Evolutionary conservation across 2,113 vertebrate species (phyloP).

Genomic region (Benitochromis conjunctus): DNA sequence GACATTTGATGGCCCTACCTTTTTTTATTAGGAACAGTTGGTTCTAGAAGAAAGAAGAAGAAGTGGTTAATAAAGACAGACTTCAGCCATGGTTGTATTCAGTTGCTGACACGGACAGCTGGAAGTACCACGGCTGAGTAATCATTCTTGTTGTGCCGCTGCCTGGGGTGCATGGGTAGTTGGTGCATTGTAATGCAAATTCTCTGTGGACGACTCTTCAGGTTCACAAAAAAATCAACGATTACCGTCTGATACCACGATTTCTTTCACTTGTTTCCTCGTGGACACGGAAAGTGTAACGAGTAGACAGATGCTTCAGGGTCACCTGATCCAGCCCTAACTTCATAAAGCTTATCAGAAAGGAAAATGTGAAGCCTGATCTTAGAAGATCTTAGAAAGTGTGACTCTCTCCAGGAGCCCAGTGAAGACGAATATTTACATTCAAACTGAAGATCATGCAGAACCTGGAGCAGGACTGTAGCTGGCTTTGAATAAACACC

Average conservation of each 20-base stretch:
- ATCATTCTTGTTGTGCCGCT: neutral
- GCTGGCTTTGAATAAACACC: neutral
- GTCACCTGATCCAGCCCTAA: fast-evolving
- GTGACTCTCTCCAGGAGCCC: fast-evolving
- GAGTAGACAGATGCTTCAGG: neutral
- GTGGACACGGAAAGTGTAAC: neutral
- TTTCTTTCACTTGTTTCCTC: fast-evolving
- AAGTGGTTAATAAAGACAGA: neutral
- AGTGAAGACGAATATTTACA: neutral
- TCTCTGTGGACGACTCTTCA: neutral
- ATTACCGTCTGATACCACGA: neutral
- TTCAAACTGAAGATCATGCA: neutral
- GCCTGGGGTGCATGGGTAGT: neutral
- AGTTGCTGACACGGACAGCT: fast-evolving
- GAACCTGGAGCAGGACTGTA: neutral
- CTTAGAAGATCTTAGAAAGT: neutral
- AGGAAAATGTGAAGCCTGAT: neutral
- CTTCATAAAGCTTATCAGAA: neutral
- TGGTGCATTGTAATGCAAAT: neutral
- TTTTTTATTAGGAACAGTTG: no score
- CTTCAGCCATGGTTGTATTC: neutral
- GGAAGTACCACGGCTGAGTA: fast-evolving
- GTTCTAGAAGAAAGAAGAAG: neutral
- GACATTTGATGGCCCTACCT: neutral
- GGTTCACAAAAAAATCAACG: fast-evolving